These are phyloP conservation scores for Eriosoma lanigerum DNA, from an alignment of 1,140 invertebrate genomes.

Conservation along the genomic window DNA sequence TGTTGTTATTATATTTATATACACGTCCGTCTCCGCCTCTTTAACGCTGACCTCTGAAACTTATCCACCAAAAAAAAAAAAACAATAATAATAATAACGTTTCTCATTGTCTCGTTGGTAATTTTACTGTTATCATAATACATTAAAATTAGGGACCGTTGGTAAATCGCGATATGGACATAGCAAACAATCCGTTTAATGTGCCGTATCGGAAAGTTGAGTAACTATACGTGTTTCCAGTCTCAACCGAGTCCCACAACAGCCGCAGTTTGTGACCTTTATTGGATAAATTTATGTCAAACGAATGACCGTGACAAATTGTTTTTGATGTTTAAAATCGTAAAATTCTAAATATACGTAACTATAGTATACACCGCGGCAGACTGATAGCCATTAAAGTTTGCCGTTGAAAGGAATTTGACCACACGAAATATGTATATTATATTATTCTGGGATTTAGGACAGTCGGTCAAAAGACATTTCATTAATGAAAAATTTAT, in stretches of 20 bases:
- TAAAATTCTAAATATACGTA: constrained; percentile 18
- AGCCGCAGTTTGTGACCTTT: constrained; percentile 14
- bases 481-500: too few relatives aligned
- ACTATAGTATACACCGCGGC: neutral
- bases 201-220: constrained; percentile 25
- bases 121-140: neutral
- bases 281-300: constrained; percentile 37
- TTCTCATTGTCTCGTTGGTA: neutral
- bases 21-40: neutral
- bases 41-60: too few relatives aligned
- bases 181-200: constrained; percentile 27
- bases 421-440: neutral
- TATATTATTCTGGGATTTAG: too few relatives aligned
- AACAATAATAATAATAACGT: too few relatives aligned
- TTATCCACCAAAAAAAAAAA: too few relatives aligned
- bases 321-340: constrained; percentile 19
- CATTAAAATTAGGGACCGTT: constrained; percentile 11
- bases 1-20: too few relatives aligned
- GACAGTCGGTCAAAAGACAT: too few relatives aligned
- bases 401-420: neutral
- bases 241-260: neutral
- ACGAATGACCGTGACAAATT: constrained; percentile 39
- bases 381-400: neutral
- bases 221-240: constrained; percentile 31
- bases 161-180: constrained; percentile 21